phyloP scores from a whole-genome alignment of 2,797 vertebrate species.

The Darevskia mixta region DNA sequence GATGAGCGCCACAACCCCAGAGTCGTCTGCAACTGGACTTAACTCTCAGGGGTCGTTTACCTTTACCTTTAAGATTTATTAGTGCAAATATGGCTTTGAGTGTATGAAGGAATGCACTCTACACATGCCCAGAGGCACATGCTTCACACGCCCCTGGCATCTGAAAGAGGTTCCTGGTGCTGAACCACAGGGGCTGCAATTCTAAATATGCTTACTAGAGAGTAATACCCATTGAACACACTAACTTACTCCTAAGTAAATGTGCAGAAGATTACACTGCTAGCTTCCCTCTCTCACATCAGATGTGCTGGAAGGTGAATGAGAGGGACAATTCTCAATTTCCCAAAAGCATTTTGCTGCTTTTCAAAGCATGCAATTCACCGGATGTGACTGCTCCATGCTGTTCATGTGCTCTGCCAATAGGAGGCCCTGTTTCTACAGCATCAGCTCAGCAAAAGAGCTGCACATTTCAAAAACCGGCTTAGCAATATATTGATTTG shows the following conservation, averaged over 20 bases:
- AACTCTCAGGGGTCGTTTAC: too few species aligned
- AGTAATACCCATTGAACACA: too few species aligned
- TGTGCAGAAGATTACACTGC: neutral
- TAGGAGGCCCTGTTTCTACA: constrained; percentile 29
- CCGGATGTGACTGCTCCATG: fast-evolving
- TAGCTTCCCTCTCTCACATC: neutral
- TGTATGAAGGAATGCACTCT: neutral
- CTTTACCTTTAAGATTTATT: too few species aligned
- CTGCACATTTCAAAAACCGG: fast-evolving
- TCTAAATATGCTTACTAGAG: neutral
- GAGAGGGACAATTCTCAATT: too few species aligned
- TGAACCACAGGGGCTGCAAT: neutral
- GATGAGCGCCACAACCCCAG: too few species aligned
- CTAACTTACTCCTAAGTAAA: too few species aligned
- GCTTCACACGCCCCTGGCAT: neutral
- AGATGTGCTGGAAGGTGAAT: neutral
- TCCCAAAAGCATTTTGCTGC: neutral
- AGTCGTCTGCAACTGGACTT: too few species aligned
- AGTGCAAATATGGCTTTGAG: neutral
- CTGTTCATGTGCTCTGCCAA: neutral
- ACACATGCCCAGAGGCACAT: neutral
- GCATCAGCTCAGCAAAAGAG: neutral
- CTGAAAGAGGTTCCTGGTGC: neutral
- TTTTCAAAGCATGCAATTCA: neutral
- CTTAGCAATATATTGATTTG: constrained; percentile 50